These are phyloP conservation scores for Cossypha caffra DNA, from an alignment of 2,797 vertebrate species.

Conservation along the genomic window DNA sequence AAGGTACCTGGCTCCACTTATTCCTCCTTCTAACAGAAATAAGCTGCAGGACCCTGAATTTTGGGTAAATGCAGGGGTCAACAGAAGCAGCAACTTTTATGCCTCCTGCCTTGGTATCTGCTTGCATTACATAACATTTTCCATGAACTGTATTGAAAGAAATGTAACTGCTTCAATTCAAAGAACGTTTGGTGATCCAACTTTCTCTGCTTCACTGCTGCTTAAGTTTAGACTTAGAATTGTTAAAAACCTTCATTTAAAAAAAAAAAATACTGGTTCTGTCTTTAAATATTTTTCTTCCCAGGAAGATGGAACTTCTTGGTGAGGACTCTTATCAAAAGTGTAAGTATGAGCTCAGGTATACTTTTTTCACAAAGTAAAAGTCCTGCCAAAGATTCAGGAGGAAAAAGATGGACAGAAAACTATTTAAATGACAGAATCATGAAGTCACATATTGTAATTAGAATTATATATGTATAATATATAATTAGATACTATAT, in stretches of 20 bases:
- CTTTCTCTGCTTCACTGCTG: neutral
- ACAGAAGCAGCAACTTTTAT: neutral
- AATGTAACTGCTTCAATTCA: neutral
- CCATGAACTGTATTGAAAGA: neutral
- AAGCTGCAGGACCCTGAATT: neutral
- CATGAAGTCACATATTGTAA: neutral
- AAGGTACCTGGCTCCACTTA: neutral
- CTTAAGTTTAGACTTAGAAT: neutral
- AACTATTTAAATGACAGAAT: neutral
- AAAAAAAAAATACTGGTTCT: neutral
- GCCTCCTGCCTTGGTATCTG: neutral
- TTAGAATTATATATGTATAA: neutral
- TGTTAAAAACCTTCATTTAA: neutral
- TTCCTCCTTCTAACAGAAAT: neutral
- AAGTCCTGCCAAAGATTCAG: neutral
- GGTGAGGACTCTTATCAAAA: neutral
- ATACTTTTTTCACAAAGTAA: neutral
- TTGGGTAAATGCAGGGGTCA: neutral
- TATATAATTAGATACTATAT: neutral
- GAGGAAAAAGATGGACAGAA: neutral
- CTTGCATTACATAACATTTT: neutral
- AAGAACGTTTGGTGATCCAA: neutral
- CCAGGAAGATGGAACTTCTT: neutral
- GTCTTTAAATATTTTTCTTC: neutral
- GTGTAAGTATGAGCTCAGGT: neutral